A percentile compares a stretch with the other conserved stretches of the same genome.
Evolutionary conservation across 2,888 invertebrate species (phyloP).

Genomic region (Graphium colonna): DNA sequence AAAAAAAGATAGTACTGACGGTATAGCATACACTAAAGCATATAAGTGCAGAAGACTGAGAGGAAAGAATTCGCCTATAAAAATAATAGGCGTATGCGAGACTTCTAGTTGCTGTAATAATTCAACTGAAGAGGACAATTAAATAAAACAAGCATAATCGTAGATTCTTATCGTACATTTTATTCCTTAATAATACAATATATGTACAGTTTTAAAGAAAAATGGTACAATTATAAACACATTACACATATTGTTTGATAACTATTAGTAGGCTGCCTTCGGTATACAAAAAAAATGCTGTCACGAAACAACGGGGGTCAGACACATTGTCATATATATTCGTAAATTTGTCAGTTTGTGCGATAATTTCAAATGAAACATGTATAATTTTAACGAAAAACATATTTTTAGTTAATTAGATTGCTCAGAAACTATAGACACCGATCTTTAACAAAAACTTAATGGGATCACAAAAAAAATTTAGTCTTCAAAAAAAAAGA

Average conservation of each 20-base stretch:
- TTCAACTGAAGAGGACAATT: conserved; percentile 18
- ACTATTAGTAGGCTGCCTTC: background rate
- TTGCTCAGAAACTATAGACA: too few species aligned
- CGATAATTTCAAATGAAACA: too few species aligned
- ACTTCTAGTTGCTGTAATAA: conserved; percentile 26
- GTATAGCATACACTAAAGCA: conserved; percentile 11
- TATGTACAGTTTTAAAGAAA: conserved; percentile 66
- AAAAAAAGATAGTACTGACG: conserved; percentile 2
- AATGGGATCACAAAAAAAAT: too few species aligned
- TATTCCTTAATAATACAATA: conserved; percentile 66
- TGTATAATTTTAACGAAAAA: too few species aligned
- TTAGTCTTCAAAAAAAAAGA: too few species aligned
- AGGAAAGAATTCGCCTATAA: conserved; percentile 19
- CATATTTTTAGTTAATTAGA: too few species aligned
- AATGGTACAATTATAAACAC: conserved; percentile 69
- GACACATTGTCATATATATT: too few species aligned
- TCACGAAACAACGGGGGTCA: background rate
- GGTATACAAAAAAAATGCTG: too few species aligned
- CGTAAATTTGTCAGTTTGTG: too few species aligned
- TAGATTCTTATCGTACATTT: conserved; percentile 77
- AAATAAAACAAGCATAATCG: conserved; percentile 58
- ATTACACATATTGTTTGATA: conserved; percentile 42
- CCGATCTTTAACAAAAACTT: too few species aligned
- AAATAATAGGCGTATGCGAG: conserved; percentile 21
- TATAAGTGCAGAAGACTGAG: conserved; percentile 10